A percentile compares a stretch with the other conserved stretches of the same genome.
These are phyloP conservation scores for Dasyprocta punctata DNA, from an alignment of 2,113 vertebrate genomes.

Conservation along the genomic window DNA sequence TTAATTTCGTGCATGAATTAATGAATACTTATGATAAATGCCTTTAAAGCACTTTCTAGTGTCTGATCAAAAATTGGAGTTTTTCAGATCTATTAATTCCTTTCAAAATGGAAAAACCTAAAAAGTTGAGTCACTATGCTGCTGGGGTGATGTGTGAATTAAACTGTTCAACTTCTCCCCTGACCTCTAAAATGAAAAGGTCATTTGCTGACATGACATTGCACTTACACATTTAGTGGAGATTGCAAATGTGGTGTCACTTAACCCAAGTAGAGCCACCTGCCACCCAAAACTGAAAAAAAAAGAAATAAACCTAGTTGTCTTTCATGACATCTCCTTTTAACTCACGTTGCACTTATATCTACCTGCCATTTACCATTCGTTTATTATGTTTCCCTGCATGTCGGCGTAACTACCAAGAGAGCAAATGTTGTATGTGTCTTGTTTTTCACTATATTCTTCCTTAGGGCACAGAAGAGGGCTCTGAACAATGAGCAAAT, in stretches of 20 bases:
- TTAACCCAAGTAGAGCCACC: background rate
- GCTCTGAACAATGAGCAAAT: background rate
- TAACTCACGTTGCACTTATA: background rate
- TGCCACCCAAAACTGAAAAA: background rate
- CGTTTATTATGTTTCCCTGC: background rate
- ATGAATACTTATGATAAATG: slow-evolving; percentile 55
- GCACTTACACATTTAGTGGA: background rate
- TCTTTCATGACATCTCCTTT: background rate
- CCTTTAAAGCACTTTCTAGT: slow-evolving; percentile 52
- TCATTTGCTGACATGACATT: background rate
- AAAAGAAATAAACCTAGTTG: no score
- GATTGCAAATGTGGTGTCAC: background rate
- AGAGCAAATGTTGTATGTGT: background rate
- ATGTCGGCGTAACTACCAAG: no score
- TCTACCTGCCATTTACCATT: background rate
- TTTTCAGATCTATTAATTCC: slow-evolving; percentile 36
- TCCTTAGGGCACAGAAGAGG: background rate
- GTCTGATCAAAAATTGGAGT: slow-evolving; percentile 9
- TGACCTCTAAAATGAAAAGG: background rate
- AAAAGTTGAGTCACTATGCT: background rate
- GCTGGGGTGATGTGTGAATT: background rate
- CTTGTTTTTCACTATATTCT: background rate
- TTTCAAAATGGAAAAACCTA: slow-evolving; percentile 14
- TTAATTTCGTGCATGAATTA: slow-evolving; percentile 71
- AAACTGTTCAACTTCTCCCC: background rate